These are phyloP conservation scores for Phyllotis vaccarum DNA, from an alignment of 2,797 vertebrate genomes.

Conservation along the genomic window DNA sequence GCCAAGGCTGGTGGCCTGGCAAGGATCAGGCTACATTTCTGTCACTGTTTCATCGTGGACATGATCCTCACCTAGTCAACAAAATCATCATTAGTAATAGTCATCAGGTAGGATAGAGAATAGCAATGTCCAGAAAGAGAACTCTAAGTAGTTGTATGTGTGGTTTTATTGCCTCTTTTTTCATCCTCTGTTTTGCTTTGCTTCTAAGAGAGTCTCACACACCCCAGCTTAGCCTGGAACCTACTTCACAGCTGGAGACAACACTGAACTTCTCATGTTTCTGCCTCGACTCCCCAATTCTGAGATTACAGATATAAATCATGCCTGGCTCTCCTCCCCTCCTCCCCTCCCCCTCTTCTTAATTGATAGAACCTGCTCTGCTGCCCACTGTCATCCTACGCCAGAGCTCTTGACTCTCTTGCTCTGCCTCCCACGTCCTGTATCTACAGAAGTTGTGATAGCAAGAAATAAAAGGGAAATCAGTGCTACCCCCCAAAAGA, in stretches of 20 bases:
- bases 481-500: background rate
- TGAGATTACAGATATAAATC: background rate
- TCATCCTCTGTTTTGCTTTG: background rate
- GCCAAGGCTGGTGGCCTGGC: background rate
- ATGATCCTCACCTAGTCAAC: background rate
- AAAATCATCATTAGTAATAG: background rate
- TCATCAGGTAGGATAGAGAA: background rate
- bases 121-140: background rate
- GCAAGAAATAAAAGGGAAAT: constrained; percentile 24
- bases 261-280: background rate
- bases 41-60: background rate
- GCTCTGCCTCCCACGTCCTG: background rate
- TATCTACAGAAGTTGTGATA: background rate
- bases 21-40: background rate
- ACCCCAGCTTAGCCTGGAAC: background rate
- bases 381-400: background rate
- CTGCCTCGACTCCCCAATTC: background rate
- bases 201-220: background rate
- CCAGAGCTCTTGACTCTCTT: background rate
- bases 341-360: background rate
- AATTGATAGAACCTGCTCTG: background rate
- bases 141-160: background rate
- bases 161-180: background rate
- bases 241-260: background rate
- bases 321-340: background rate